Base-by-base conservation (phyloP, 37 sponge, comb jelly and placozoan genomes). In the Crambe crambe region DNA sequence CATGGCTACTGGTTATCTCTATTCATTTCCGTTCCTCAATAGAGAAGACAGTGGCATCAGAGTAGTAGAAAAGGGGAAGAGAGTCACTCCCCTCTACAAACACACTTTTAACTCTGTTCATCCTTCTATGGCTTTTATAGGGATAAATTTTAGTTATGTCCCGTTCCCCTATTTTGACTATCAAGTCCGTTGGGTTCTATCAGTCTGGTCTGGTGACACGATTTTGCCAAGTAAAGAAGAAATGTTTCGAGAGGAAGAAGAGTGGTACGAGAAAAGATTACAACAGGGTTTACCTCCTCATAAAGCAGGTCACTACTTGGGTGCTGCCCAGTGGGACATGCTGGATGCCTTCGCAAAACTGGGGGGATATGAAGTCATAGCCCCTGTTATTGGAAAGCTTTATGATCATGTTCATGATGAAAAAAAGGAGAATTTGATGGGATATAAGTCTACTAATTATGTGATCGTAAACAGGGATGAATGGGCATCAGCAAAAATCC, bases 1-100 rank as follows among this genome's bases (percentile, higher is more conserved):
- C 1, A 39, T 90, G 56, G 86, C 88, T 58, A 94, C 88, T 1
- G 95, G 95, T 10, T 94, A 94, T 51, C 66, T 73, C 21, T 94
- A 72, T 63, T 29, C 67, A 25, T 90, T 81, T 47, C 95, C 95
- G 0, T 94, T 94, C 51, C 82, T 94, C 22, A 34, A 26, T 20
- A n/a, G n/a, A n/a, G 67, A 87, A 3, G 57, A 72, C 56, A 81
- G 85, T 67, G 86, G 79, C 20, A 70, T 94, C 6, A 23, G 39
- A 34, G 76, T 86, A 10, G 3, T 47, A 2, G 59, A 82, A 9
- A 70, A 63, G 8, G 63, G 77, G 34, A 71, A 69, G 34, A 30
- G 86, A 26, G 72, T 94, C 21, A 31, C 25, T 38, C 92, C 85
- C 0, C 86, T 87, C 29, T 94, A 90, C 77, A 90, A 90, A 60